Evolutionary conservation across 2,797 vertebrate genomes (phyloP).

Genomic region (Acrossocheilus wenchowensis): DNA sequence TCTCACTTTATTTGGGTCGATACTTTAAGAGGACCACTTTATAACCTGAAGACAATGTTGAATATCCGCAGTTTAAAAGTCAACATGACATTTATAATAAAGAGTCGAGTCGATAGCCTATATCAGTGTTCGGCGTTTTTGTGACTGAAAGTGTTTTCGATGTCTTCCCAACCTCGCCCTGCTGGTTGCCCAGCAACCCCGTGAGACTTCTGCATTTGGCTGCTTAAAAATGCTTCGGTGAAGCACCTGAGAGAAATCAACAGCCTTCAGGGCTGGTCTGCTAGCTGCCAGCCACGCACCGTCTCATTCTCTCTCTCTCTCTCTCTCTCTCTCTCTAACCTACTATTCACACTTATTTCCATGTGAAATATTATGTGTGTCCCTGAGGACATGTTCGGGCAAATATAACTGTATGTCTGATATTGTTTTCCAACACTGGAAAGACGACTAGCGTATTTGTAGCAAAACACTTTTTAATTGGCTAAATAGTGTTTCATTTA

Average conservation of each 20-base stretch:
- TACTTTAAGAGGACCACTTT: neutral
- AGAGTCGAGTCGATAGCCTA: neutral
- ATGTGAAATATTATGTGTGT: constrained; percentile 11
- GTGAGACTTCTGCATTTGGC: constrained; percentile 32
- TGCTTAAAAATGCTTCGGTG: constrained; percentile 4
- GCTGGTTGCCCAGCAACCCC: constrained; percentile 37
- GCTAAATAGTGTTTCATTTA: neutral
- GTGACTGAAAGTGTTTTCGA: constrained; percentile 14
- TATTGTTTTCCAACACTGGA: constrained; percentile 3
- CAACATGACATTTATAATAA: neutral
- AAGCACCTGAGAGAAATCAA: constrained; percentile 43
- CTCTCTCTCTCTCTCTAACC: neutral
- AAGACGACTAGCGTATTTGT: neutral
- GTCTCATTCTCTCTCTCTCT: constrained; percentile 11
- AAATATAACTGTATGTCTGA: neutral
- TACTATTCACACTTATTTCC: constrained; percentile 27
- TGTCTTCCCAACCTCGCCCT: neutral
- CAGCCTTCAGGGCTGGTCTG: neutral
- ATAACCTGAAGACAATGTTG: neutral
- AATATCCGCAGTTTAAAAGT: neutral
- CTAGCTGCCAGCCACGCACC: neutral
- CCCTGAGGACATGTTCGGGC: neutral
- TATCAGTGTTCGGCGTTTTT: neutral
- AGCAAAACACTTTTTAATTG: neutral
- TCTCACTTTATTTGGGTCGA: neutral